Evolutionary conservation across 2,888 invertebrate genomes (phyloP), one percentile per base, ranked within the genome.

Genomic region (Yponomeuta plumbellus): DNA sequence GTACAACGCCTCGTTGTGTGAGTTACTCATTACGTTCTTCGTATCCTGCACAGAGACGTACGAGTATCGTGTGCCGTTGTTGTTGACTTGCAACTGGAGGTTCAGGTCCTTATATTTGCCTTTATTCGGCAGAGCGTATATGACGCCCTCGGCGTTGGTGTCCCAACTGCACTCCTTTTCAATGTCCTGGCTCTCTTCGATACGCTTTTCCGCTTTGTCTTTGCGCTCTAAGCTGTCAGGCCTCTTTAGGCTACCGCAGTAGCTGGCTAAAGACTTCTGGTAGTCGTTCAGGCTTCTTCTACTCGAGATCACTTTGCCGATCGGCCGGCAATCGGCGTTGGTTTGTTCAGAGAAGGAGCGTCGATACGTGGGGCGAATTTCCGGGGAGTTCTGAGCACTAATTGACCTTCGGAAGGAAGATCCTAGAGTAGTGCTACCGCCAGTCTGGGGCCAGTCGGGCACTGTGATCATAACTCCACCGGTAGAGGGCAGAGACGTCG

Each of bases 401-500:
- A 88, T 86, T 0, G 88, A 91, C 67, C 85, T 77, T 66, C 85
- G 73, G 69, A 87, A 84, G 0, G 88, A 79, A 0, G 82, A 74
- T 22, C 84, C 84, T 40, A 84, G 68, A 10, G 80, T 82, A 0
- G 81, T 80, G 68, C 79, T 81, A 11, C 80, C 80, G 11, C 80
- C 80, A 23, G 83, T 85, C 68, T 86, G 87, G 0, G 92, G 91
- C 93, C 93, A 93, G 73, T 93, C 93, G n/a, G 93, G 93, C 1
- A 93, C 93, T 1, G 93, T 93, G 70, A 94, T 93, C 84, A 93
- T 92, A 13, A 93, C 93, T 6, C 92, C 92, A 34, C 93, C 93
- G 64, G 92, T 92, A 0, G 88, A 79, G 1, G 91, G 91, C 0
- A 91, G 76, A 0, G 91, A 87, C 0, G 86, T 76, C 0, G 90